Evolutionary conservation across 2,888 invertebrate species (phyloP).

Genomic region (Yponomeuta evonymella): DNA sequence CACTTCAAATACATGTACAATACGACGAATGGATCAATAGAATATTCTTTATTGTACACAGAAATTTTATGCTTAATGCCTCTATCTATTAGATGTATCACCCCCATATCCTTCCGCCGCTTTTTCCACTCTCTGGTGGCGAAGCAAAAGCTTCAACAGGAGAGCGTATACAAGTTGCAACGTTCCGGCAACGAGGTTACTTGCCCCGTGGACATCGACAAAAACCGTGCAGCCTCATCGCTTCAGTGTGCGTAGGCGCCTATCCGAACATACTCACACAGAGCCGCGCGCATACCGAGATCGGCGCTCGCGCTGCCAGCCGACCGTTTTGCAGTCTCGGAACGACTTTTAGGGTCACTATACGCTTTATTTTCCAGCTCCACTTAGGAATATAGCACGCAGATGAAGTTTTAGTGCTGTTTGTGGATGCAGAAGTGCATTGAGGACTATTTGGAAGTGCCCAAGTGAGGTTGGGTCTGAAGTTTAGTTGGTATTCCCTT

Average conservation of each 20-base stretch:
- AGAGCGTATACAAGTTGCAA: conserved; percentile 40
- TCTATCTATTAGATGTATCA: too few relatives aligned
- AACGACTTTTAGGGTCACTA: conserved; percentile 68
- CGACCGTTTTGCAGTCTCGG: conserved; percentile 67
- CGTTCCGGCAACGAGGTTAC: conserved; percentile 47
- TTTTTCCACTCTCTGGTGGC: too few relatives aligned
- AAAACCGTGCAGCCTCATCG: conserved; percentile 67
- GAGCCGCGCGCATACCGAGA: conserved; percentile 55
- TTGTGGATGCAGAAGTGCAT: not conserved
- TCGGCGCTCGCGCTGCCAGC: conserved; percentile 53
- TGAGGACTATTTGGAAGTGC: not conserved
- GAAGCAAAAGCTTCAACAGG: too few relatives aligned
- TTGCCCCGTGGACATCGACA: conserved; percentile 76
- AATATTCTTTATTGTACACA: too few relatives aligned
- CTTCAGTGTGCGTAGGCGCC: conserved; percentile 36
- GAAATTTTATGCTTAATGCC: too few relatives aligned
- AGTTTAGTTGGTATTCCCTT: not conserved
- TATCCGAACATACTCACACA: conserved; percentile 41
- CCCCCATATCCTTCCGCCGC: too few relatives aligned
- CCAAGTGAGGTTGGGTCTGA: not conserved
- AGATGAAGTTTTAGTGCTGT: not conserved
- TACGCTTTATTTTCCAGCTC: conserved; percentile 51
- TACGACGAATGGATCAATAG: too few relatives aligned
- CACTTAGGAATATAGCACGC: not conserved
- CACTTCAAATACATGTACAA: too few relatives aligned